These are phyloP conservation scores for Scomber japonicus DNA, from an alignment of 2,113 vertebrate species.

Conservation along the genomic window DNA sequence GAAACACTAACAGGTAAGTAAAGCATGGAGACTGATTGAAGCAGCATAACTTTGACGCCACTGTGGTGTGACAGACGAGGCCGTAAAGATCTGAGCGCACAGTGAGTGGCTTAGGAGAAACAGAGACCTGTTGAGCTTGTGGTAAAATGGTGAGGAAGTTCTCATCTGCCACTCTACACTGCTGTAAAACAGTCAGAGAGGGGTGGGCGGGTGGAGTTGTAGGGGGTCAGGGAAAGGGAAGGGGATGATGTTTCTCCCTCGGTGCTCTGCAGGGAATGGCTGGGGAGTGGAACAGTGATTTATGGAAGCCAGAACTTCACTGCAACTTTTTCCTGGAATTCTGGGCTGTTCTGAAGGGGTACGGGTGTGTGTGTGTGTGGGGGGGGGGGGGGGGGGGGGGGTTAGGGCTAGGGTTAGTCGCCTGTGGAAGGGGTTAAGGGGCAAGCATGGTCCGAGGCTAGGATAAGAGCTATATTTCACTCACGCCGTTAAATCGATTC, in stretches of 20 bases:
- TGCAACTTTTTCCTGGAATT: constrained; percentile 82
- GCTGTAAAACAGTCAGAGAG: constrained; percentile 33
- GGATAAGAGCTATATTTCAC: constrained; percentile 76
- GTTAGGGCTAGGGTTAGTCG: constrained; percentile 1
- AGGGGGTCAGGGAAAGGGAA: constrained; percentile 52
- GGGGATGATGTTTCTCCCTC: constrained; percentile 69
- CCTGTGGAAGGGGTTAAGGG: constrained; percentile 48
- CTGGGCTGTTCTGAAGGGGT: constrained; percentile 35
- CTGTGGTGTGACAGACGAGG: constrained; percentile 60
- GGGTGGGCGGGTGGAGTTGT: constrained; percentile 43
- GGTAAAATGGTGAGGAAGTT: constrained; percentile 63
- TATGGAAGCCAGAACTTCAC: constrained; percentile 73
- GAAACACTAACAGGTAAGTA: constrained; percentile 71
- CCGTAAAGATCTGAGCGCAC: constrained; percentile 74
- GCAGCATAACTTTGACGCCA: constrained; percentile 73
- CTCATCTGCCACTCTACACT: constrained; percentile 48
- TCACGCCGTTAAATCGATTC: constrained; percentile 71
- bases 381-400: neutral
- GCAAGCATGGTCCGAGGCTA: constrained; percentile 63
- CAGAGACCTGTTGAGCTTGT: constrained; percentile 61
- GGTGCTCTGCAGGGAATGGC: constrained; percentile 63
- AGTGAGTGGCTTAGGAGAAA: constrained; percentile 45
- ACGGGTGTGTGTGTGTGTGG: neutral
- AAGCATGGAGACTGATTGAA: constrained; percentile 62
- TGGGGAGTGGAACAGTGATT: constrained; percentile 78